Base-by-base conservation (phyloP, 2,888 invertebrate genomes). In the Troglohyphantes excavatus region DNA sequence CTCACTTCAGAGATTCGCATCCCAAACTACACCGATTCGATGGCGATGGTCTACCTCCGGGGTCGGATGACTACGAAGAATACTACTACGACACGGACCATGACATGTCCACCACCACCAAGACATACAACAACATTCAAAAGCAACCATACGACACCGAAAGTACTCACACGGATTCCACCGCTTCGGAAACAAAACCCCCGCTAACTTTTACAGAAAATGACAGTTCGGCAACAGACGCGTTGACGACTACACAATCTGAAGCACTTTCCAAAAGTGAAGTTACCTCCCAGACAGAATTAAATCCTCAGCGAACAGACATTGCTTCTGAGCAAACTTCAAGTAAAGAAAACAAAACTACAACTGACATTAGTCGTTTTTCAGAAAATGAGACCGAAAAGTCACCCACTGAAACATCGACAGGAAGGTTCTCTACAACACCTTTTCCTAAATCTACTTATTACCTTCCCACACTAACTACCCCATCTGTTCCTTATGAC, bases 51-150 rank as follows among this genome's bases (percentile, higher is more conserved):
- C 72, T 19, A 29, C n/a, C 43, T 26, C 65, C 79, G 33, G 53
- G 59, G 53, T 53, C 73, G 19, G 73, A 81, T 19, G 88, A 88
- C 29, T 88, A 82, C n/a, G 82, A 88, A 43, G 88, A 88, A 13
- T 63, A 87, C 21, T 73, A 26, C 26, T 88, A 88, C 46, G 75
- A 82, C 19, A 33, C 53, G 1, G 81, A 88, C 2, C 79, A 46
- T 23, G 68, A 68, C 9, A 26, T 46, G 17, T 26, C 65, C 7
- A 61, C 76, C 27, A 27, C 61, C 9, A 72, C 46, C 26, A 78
- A 78, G 26, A 63, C 65, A 23, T 43, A 63, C 29, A 78, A 65
- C 19, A 65, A 78, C 17, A 78, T 65, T 13, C 76, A 76, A 0
- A 3, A 59, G 11, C 13, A 13, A 53, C 13, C n/a, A 17, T 17